Conservation (phyloP, 2,113 vertebrate species). For the Lagenorhynchus albirostris region DNA sequence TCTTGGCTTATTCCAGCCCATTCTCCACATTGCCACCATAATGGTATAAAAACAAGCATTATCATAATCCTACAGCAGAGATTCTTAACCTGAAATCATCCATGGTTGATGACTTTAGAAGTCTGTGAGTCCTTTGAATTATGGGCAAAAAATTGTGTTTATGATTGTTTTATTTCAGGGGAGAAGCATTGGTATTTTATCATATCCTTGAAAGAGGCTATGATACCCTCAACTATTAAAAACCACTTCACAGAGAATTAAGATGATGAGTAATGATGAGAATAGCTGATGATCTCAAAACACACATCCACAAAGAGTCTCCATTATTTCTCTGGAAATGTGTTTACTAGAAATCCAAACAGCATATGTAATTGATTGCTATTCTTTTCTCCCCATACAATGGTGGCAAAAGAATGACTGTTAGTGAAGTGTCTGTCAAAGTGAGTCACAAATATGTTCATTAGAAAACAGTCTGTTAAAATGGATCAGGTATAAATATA, state of each 20-base stretch:
- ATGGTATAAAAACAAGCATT: neutral
- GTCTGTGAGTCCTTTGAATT: neutral
- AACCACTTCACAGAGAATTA: neutral
- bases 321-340: conserved; percentile 32
- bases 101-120: neutral
- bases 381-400: conserved; percentile 53
- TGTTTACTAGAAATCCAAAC: conserved; percentile 43
- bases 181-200: neutral
- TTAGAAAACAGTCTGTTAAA: conserved; percentile 73
- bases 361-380: conserved; percentile 53
- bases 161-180: neutral
- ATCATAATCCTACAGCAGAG: neutral
- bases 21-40: neutral
- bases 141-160: neutral
- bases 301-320: neutral
- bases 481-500: conserved; percentile 64
- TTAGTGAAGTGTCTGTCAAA: conserved; percentile 13
- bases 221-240: neutral
- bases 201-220: neutral
- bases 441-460: conserved; percentile 33
- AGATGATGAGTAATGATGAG: neutral
- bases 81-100: neutral
- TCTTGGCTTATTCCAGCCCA: neutral
- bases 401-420: conserved; percentile 47
- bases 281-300: neutral